Evolutionary conservation across 2,797 vertebrate genomes (phyloP).

Genomic region (Melanotaenia pygmaea): DNA sequence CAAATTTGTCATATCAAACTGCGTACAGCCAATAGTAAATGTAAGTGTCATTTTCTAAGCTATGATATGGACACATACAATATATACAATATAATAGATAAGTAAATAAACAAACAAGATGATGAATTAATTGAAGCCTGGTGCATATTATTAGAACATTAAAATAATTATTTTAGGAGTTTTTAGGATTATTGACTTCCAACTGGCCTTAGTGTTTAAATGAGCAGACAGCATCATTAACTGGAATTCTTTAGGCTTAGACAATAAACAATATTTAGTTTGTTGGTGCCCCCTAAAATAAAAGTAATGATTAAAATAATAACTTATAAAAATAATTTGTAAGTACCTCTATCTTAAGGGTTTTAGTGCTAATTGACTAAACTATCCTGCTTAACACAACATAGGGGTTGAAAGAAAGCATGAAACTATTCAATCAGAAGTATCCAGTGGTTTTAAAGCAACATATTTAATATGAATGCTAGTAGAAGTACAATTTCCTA

Average conservation of each 20-base stretch:
- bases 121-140: background rate
- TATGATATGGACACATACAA: background rate
- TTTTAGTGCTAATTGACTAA: background rate
- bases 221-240: background rate
- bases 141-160: conserved; percentile 2
- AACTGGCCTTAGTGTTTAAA: background rate
- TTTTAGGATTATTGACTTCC: conserved; percentile 7
- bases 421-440: background rate
- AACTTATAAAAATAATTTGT: background rate
- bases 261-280: background rate
- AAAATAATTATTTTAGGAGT: background rate
- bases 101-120: background rate
- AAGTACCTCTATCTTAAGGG: background rate
- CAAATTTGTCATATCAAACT: background rate
- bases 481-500: too few relatives aligned
- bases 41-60: conserved; percentile 2
- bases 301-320: background rate
- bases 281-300: background rate
- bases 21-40: accelerated
- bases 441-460: background rate
- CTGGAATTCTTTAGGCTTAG: background rate
- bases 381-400: background rate
- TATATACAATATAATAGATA: background rate
- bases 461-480: background rate
- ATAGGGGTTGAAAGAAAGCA: background rate